A percentile compares a stretch with the other conserved stretches of the same genome.
These are phyloP conservation scores for Hypomesus transpacificus DNA, from an alignment of 2,113 vertebrate species.

Conservation along the genomic window DNA sequence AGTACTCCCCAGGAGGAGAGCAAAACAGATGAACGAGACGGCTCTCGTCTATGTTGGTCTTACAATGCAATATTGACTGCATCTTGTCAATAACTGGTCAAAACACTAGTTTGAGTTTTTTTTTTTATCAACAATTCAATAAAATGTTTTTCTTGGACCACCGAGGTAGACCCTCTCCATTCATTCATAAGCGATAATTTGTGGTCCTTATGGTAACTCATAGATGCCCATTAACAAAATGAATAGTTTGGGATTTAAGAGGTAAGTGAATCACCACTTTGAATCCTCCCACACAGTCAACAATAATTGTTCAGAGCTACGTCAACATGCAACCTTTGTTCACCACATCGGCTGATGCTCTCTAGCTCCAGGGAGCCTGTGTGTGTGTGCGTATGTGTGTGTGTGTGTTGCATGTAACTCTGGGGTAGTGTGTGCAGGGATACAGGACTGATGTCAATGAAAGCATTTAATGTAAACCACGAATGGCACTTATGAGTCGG, in stretches of 20 bases:
- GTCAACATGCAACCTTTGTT: slow-evolving; percentile 9
- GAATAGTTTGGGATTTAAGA: not conserved
- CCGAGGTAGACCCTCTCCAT: not conserved
- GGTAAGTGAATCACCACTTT: not conserved
- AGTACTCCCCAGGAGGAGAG: slow-evolving; percentile 30
- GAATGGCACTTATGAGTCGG: not conserved
- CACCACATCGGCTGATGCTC: slow-evolving; percentile 24
- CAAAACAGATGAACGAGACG: not conserved
- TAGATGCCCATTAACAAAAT: too few relatives aligned
- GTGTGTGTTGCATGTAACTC: not conserved
- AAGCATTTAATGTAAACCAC: not conserved
- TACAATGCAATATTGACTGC: too few relatives aligned
- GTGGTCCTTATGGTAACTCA: not conserved
- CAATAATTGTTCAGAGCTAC: not conserved
- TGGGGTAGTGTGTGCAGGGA: not conserved
- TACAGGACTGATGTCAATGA: not conserved
- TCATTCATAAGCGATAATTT: not conserved
- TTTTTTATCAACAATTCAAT: too few relatives aligned
- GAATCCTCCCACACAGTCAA: not conserved
- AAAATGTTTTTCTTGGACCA: too few relatives aligned
- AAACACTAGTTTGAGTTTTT: too few relatives aligned
- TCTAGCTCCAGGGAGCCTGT: not conserved
- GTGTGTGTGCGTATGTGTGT: not conserved
- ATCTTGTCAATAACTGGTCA: too few relatives aligned
- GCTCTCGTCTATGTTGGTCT: too few relatives aligned